Evolutionary conservation across 1,140 invertebrate genomes (phyloP).

Genomic region (Leptinotarsa texana): DNA sequence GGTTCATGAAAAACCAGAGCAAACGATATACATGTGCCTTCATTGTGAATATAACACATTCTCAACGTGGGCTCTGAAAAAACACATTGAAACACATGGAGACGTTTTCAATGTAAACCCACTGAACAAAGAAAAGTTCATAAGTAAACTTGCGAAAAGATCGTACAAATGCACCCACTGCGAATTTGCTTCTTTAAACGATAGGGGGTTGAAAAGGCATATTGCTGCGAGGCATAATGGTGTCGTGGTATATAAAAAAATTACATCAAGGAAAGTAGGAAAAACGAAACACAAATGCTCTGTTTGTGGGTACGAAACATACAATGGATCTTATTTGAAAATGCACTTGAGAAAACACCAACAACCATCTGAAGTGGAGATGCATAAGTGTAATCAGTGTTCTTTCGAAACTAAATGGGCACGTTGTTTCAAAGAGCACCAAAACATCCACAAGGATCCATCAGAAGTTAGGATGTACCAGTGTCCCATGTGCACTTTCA

Average conservation of each 20-base stretch:
- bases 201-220: too few relatives aligned
- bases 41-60: too few relatives aligned
- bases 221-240: neutral
- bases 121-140: too few relatives aligned
- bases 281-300: neutral
- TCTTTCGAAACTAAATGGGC: neutral
- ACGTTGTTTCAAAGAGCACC: neutral
- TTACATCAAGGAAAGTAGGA: neutral
- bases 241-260: neutral
- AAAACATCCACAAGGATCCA: neutral
- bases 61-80: too few relatives aligned
- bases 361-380: constrained; percentile 10
- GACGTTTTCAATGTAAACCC: too few relatives aligned
- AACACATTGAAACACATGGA: too few relatives aligned
- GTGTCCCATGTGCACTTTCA: neutral
- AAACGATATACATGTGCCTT: too few relatives aligned
- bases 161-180: too few relatives aligned
- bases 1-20: too few relatives aligned
- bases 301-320: neutral
- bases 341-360: neutral
- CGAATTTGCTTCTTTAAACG: too few relatives aligned
- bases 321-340: neutral
- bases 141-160: too few relatives aligned
- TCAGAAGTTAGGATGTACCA: constrained; percentile 2
- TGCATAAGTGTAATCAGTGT: neutral